Conservation (phyloP, 1,140 invertebrate genomes). For the Dryas iulia region DNA sequence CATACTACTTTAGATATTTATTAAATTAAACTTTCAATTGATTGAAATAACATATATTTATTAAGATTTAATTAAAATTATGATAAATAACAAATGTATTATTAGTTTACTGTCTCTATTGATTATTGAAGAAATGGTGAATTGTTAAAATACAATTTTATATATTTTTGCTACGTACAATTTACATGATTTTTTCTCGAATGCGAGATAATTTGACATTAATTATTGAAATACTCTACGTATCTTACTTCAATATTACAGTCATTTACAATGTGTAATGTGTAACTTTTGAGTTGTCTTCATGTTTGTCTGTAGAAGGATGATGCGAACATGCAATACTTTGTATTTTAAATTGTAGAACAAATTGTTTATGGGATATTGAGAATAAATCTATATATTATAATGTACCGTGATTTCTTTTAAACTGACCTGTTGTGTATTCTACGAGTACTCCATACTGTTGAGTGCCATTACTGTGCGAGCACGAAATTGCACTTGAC, state of each 20-base stretch:
- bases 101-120: background rate
- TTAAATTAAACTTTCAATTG: background rate
- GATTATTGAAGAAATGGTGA: background rate
- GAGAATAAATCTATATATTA: constrained; percentile 27
- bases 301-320: constrained; percentile 2
- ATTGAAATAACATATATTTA: background rate
- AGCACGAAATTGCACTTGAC: background rate
- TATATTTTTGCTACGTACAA: background rate
- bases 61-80: background rate
- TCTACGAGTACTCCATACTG: background rate
- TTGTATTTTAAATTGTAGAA: constrained; percentile 6
- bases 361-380: constrained; percentile 28
- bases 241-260: too few species aligned
- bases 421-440: background rate
- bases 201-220: background rate
- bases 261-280: background rate
- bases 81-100: background rate
- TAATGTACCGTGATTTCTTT: constrained; percentile 28
- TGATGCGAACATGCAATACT: constrained; percentile 9
- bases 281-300: background rate
- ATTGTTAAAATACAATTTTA: background rate
- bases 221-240: background rate
- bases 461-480: background rate
- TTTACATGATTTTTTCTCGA: background rate
- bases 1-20: background rate